phyloP scores from a whole-genome alignment of 2,113 vertebrate species.

The Cryptomyrus ogoouensis region DNA sequence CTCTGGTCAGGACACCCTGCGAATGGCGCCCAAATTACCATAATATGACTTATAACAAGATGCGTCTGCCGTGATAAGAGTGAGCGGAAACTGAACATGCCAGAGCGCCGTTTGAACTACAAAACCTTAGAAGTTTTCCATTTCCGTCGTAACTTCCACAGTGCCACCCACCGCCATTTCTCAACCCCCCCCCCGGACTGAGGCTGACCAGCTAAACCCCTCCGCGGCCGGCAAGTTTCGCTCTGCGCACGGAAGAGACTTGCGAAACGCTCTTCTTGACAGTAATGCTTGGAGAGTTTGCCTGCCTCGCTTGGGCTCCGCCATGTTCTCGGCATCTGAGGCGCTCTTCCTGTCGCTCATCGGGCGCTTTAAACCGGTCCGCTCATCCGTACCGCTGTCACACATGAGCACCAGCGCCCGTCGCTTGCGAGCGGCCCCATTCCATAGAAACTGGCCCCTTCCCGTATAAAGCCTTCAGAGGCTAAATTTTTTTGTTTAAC shows the following conservation, averaged over 20 bases:
- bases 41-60: neutral
- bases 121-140: constrained; percentile 26
- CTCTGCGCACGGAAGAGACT: neutral
- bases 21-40: neutral
- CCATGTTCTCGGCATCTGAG: constrained; percentile 27
- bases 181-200: neutral
- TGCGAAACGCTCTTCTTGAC: neutral
- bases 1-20: neutral
- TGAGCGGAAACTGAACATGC: neutral
- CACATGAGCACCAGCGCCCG: neutral
- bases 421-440: neutral
- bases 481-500: neutral
- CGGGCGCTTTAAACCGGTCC: constrained; percentile 21
- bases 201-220: neutral
- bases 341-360: constrained; percentile 24
- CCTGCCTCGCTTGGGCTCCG: constrained; percentile 11
- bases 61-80: neutral
- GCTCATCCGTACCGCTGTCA: neutral
- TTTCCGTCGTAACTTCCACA: constrained; percentile 26
- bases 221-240: constrained; percentile 13
- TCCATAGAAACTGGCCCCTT: neutral
- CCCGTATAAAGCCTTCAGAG: neutral
- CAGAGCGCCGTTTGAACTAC: neutral
- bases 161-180: constrained; percentile 24
- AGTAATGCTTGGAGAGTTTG: neutral